Evolutionary conservation across 2,888 invertebrate species (phyloP).

Genomic region (Eilema depressum): DNA sequence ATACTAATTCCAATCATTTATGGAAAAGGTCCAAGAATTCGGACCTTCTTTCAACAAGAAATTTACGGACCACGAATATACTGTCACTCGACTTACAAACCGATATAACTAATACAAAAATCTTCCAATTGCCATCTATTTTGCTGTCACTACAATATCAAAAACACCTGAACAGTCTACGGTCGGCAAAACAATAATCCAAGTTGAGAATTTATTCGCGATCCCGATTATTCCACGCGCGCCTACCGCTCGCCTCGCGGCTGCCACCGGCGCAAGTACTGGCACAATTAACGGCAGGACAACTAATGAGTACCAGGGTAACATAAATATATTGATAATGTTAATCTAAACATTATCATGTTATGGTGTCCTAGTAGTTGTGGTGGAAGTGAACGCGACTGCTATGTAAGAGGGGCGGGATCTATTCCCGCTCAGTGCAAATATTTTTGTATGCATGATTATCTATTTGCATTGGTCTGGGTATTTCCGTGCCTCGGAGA

Average conservation of each 20-base stretch:
- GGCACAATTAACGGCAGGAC: conserved; percentile 19
- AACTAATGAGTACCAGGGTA: conserved; percentile 58
- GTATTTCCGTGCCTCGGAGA: too few species aligned
- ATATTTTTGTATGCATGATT: too few species aligned
- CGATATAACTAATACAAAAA: not conserved
- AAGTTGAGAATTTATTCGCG: conserved; percentile 62
- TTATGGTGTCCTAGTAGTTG: conserved; percentile 38
- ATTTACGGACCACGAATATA: too few species aligned
- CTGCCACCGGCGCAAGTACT: conserved; percentile 20
- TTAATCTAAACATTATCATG: conserved; percentile 42
- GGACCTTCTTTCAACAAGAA: too few species aligned
- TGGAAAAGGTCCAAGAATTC: too few species aligned
- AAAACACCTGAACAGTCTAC: conserved; percentile 73
- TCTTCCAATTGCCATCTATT: conserved; percentile 17
- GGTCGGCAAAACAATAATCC: conserved; percentile 73
- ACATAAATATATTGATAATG: conserved; percentile 56
- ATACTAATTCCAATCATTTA: not conserved
- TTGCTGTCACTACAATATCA: conserved; percentile 68
- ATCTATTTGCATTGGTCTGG: too few species aligned
- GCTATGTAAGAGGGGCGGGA: too few species aligned
- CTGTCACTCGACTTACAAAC: too few species aligned
- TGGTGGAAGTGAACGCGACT: too few species aligned
- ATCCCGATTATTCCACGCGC: conserved; percentile 63
- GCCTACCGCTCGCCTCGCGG: conserved; percentile 45
- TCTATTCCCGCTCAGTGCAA: too few species aligned